phyloP scores from a whole-genome alignment of 2,797 vertebrate genomes.

The Sandelia bainsii region DNA sequence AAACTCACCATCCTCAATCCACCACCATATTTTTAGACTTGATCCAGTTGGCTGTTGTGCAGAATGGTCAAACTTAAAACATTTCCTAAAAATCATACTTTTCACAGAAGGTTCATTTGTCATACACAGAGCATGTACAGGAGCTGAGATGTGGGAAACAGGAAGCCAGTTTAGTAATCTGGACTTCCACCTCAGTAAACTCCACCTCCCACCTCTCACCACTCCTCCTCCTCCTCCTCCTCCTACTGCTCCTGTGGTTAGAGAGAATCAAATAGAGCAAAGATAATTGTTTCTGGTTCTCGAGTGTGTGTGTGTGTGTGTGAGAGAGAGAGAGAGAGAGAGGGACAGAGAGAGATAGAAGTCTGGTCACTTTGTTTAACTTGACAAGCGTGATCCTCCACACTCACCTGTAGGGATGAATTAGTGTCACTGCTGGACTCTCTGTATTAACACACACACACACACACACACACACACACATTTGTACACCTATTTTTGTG shows the following conservation, averaged over 20 bases:
- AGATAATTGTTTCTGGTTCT: conserved; percentile 11
- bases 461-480: conserved; percentile 1
- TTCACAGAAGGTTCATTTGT: background rate
- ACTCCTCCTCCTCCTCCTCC: no score
- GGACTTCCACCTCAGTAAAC: background rate
- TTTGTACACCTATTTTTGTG: background rate
- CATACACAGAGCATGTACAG: no score
- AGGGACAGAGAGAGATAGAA: background rate
- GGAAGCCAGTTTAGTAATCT: background rate
- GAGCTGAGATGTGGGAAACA: background rate
- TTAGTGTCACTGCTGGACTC: conserved; percentile 50
- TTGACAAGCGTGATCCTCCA: conserved; percentile 29
- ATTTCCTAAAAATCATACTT: background rate
- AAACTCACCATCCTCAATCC: no score
- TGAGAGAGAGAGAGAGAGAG: background rate
- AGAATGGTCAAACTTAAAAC: background rate
- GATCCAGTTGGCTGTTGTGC: no score
- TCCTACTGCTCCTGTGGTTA: background rate
- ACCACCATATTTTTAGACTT: no score
- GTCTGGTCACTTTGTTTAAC: conserved; percentile 41
- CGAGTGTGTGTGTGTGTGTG: conserved; percentile 8
- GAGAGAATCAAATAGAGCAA: conserved; percentile 9
- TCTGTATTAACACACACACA: background rate
- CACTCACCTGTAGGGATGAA: conserved; percentile 58
- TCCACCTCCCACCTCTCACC: background rate